Conservation (phyloP, 2,797 vertebrate species). For the Erpetoichthys calabaricus region DNA sequence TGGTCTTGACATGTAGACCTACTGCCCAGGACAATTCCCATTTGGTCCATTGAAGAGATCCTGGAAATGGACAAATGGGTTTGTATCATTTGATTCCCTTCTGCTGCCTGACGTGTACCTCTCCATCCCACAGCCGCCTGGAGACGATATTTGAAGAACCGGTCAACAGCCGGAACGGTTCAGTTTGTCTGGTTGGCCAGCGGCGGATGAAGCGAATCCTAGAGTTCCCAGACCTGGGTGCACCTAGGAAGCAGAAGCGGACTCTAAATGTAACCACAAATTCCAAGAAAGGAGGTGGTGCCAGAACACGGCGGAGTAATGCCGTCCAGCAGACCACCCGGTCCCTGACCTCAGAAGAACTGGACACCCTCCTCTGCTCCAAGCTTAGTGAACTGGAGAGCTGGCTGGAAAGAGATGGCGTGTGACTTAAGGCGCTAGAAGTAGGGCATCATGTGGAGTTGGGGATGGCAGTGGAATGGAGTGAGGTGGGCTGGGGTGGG, state of each 20-base stretch:
- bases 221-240: constrained; percentile 62
- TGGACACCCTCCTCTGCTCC: constrained; percentile 48
- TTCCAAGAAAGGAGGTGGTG: constrained; percentile 25
- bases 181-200: constrained; percentile 57
- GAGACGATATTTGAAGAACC: constrained; percentile 82
- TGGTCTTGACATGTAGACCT: too few species aligned
- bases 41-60: too few species aligned
- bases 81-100: too few species aligned
- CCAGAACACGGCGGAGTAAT: constrained; percentile 31
- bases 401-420: constrained; percentile 25
- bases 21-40: too few species aligned
- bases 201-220: constrained; percentile 63
- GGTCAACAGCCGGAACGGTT: constrained; percentile 56
- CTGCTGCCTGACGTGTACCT: too few species aligned
- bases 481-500: too few species aligned
- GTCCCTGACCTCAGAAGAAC: constrained; percentile 28
- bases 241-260: constrained; percentile 52
- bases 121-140: constrained; percentile 47
- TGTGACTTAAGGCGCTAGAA: too few species aligned
- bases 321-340: not conserved
- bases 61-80: too few species aligned
- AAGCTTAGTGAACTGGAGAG: constrained; percentile 46
- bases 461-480: too few species aligned
- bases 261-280: constrained; percentile 19
- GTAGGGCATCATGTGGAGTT: too few species aligned